phyloP scores from a whole-genome alignment of 2,797 vertebrate genomes.

The Scleropages formosus region DNA sequence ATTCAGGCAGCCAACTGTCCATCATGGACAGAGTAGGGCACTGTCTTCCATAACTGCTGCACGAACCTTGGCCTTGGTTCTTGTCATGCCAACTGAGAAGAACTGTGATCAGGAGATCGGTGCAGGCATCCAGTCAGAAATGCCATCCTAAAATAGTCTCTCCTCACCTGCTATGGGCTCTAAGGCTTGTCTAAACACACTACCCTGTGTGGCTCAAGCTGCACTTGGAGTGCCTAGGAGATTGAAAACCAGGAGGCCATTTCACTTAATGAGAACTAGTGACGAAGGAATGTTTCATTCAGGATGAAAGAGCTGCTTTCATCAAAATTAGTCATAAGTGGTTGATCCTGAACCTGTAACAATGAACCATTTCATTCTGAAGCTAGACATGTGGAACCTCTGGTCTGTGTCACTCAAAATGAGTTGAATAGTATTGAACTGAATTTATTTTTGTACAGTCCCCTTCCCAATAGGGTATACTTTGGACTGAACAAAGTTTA shows the following conservation, averaged over 20 bases:
- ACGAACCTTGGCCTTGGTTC: no score
- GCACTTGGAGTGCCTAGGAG: conserved; percentile 21
- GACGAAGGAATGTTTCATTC: neutral
- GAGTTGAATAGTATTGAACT: no score
- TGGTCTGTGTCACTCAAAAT: neutral
- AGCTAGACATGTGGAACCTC: neutral
- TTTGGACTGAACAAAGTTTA: no score
- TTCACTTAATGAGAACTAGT: conserved; percentile 15
- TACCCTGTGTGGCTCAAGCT: conserved; percentile 26
- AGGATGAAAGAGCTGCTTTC: conserved; percentile 24
- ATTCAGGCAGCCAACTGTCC: neutral
- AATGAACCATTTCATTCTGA: conserved; percentile 20
- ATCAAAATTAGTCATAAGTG: conserved; percentile 19
- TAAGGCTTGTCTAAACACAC: conserved; percentile 25
- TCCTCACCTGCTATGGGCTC: conserved; percentile 24
- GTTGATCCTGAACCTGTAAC: conserved; percentile 1
- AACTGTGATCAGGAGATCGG: no score
- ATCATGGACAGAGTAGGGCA: neutral
- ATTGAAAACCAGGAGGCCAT: conserved; percentile 19
- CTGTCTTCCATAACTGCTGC: neutral
- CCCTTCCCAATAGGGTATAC: no score
- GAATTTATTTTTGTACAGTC: no score
- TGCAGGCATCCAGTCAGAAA: neutral
- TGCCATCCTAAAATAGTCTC: neutral
- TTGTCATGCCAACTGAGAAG: no score